A percentile compares a stretch with the other conserved stretches of the same genome.
Conservation (phyloP, 2,113 vertebrate genomes). For the Leucoraja erinaceus region DNA sequence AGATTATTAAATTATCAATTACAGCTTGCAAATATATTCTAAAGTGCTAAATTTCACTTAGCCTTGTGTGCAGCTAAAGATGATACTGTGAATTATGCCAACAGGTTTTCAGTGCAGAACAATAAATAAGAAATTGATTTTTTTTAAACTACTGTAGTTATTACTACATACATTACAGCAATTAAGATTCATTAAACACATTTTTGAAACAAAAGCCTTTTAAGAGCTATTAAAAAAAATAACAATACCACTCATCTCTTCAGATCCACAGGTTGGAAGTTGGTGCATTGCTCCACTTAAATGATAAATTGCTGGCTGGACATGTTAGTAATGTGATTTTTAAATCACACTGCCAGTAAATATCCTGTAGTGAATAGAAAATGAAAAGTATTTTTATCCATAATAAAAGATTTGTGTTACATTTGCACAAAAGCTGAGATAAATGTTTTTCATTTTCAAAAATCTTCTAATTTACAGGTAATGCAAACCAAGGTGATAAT, state of each 20-base stretch:
- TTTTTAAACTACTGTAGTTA: not conserved
- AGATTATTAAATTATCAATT: not conserved
- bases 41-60: not conserved
- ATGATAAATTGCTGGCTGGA: conserved; percentile 56
- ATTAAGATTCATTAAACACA: not conserved
- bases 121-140: not conserved
- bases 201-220: not conserved
- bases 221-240: not conserved
- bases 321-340: conserved; percentile 62
- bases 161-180: not conserved
- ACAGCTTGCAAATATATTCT: not conserved
- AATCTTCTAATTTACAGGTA: conserved; percentile 60
- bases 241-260: not conserved
- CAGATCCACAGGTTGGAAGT: not conserved
- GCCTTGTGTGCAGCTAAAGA: not conserved
- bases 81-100: not conserved
- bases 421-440: conserved; percentile 57
- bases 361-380: conserved; percentile 62
- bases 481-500: conserved; percentile 61
- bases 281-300: conserved; percentile 46
- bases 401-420: conserved; percentile 67
- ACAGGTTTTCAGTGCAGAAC: not conserved
- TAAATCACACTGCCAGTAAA: conserved; percentile 59
- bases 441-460: conserved; percentile 60
- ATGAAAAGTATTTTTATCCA: conserved; percentile 59